Evolutionary conservation across 2,113 vertebrate genomes (phyloP), one percentile per base, ranked within the genome.

Genomic region (Shinisaurus crocodilurus): DNA sequence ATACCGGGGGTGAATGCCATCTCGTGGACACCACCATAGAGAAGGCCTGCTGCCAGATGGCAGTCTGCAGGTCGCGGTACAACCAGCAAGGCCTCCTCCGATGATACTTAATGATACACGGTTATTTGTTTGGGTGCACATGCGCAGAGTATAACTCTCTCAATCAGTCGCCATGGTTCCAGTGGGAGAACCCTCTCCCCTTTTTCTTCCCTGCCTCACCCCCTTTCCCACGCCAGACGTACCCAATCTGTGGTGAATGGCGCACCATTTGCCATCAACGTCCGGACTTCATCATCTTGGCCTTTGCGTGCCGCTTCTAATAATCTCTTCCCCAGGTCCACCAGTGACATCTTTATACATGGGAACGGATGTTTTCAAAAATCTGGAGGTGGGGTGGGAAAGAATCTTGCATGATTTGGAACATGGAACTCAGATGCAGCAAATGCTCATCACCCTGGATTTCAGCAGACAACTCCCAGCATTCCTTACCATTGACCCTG

Each of bases 171-270:
- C 77, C 7, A 15, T 3, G 45, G 29, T 50, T 1, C 9, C 27
- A 50, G 25, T 1, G 29, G 74, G 37, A 81, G 3, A 50, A 54
- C 76, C 7, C 2, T 3, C 10, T 1, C 34, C 84, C 23, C 6
- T 1, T 34, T 8, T 37, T 79, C 43, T 60, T 20, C 63, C 34
- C 13, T 5, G 2, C 5, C 43, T 40, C 0, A 0, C 3, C 8
- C 18, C 0, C 3, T 43, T 60, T 4, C 0, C 0, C 0, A 6
- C 29, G 2, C 32, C 3, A 0, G 69, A 90, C 96, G 79, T 96
- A 99, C 99, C 99, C 99, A 99, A 96, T 99, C 98, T 0, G 99
- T 99, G 91, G 98, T 99, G 96, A 99, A 99, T 0, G 99, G 99
- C 0, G 99, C 98, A 0, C 99, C 98, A 0, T 98, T 99, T 2